Percentiles rank a stretch among this genome's conserved stretches.
Conservation (phyloP, 2,113 vertebrate species). For the Herpetotheres cachinnans region DNA sequence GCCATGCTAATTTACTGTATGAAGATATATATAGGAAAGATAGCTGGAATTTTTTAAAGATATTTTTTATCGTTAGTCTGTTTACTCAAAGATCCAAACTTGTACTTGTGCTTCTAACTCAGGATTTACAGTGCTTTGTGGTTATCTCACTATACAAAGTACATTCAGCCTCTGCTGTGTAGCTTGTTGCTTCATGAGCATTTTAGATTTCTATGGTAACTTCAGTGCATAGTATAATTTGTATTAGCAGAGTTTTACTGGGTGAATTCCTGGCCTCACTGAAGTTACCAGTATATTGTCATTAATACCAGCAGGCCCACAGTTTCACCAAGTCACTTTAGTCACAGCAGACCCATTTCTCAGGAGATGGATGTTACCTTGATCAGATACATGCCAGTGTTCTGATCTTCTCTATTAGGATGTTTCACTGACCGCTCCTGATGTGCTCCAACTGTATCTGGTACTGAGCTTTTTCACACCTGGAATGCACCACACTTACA, state of each 20-base stretch:
- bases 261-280: neutral
- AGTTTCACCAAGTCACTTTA: neutral
- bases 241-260: neutral
- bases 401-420: neutral
- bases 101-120: neutral
- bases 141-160: neutral
- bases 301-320: neutral
- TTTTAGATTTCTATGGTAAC: neutral
- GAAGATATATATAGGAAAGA: neutral
- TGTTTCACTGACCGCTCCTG: neutral
- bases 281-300: neutral
- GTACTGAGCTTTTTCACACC: neutral
- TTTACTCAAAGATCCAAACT: conserved; percentile 6
- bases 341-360: neutral
- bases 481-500: neutral
- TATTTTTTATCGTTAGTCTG: neutral
- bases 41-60: neutral
- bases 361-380: neutral
- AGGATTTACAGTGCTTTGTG: neutral
- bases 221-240: neutral
- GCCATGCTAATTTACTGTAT: neutral
- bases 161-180: neutral
- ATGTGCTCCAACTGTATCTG: neutral
- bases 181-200: neutral
- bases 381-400: neutral